Percentiles rank a stretch among this genome's conserved stretches.
phyloP scores from a whole-genome alignment of 2,113 vertebrate species.

The Glareola pratincola region DNA sequence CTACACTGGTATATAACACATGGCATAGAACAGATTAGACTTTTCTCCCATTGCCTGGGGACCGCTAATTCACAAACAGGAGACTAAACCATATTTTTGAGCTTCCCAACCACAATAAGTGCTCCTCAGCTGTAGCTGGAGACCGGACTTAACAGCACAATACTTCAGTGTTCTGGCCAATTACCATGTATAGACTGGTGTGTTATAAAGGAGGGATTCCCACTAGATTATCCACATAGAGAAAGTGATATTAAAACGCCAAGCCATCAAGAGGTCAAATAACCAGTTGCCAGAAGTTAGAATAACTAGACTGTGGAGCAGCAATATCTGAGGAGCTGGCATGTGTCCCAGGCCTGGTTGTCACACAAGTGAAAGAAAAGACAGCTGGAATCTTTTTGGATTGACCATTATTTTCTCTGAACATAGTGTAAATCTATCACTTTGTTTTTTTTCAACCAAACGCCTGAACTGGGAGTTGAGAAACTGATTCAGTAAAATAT shows the following conservation, averaged over 20 bases:
- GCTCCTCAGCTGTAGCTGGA: conserved; percentile 4
- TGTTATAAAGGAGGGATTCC: conserved; percentile 31
- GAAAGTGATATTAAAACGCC: conserved; percentile 52
- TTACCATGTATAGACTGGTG: background rate
- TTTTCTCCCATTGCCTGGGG: background rate
- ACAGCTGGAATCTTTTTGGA: conserved; percentile 40
- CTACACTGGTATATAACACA: background rate
- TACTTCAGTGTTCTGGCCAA: conserved; percentile 40
- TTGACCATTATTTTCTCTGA: conserved; percentile 44
- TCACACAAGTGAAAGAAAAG: conserved; percentile 30
- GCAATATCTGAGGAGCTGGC: conserved; percentile 60
- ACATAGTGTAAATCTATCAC: background rate
- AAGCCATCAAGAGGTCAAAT: conserved; percentile 67
- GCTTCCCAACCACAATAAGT: background rate
- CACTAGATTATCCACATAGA: conserved; percentile 18
- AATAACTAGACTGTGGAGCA: conserved; percentile 53
- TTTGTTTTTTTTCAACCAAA: background rate
- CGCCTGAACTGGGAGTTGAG: background rate
- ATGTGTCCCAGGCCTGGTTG: conserved; percentile 57
- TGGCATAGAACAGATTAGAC: background rate
- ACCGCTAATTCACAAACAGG: background rate
- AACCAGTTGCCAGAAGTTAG: conserved; percentile 69
- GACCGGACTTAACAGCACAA: background rate
- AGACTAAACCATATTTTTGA: background rate
- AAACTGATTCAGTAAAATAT: background rate